phyloP scores from a whole-genome alignment of 1,140 invertebrate genomes.

The Formica selysi region DNA sequence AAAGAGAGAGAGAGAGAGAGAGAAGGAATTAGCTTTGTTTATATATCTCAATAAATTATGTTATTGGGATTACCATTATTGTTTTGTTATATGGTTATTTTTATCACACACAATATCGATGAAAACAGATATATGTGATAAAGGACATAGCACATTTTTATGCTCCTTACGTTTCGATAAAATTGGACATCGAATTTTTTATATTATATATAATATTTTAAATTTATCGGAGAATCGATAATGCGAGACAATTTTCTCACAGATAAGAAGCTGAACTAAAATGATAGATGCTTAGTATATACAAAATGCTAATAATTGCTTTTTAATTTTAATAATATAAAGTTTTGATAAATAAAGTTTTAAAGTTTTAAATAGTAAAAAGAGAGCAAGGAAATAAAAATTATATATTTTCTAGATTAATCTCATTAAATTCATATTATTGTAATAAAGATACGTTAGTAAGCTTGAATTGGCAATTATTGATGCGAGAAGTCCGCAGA shows the following conservation, averaged over 20 bases:
- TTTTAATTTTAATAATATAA: too few relatives aligned
- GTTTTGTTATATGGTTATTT: neutral
- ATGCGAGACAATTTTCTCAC: neutral
- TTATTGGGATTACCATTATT: neutral
- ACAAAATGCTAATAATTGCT: too few relatives aligned
- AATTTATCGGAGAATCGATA: too few relatives aligned
- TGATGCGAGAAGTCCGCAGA: neutral
- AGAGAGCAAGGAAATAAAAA: neutral
- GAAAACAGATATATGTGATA: conserved; percentile 1
- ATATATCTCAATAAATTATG: conserved; percentile 25
- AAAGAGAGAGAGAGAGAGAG: too few relatives aligned
- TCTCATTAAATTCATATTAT: conserved; percentile 2
- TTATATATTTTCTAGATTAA: neutral
- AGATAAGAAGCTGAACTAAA: neutral
- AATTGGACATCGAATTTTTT: neutral
- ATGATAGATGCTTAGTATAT: neutral
- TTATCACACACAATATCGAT: neutral
- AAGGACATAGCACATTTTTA: neutral
- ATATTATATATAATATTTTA: neutral
- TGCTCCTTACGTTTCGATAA: neutral
- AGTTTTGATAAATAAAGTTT: too few relatives aligned
- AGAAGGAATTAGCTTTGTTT: neutral
- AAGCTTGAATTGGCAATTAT: neutral
- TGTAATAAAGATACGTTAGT: neutral
- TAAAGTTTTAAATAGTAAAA: too few relatives aligned